A percentile compares a stretch with the other conserved stretches of the same genome.
Evolutionary conservation across 2,888 invertebrate species (phyloP).

Genomic region (Cyclophora albipunctata): DNA sequence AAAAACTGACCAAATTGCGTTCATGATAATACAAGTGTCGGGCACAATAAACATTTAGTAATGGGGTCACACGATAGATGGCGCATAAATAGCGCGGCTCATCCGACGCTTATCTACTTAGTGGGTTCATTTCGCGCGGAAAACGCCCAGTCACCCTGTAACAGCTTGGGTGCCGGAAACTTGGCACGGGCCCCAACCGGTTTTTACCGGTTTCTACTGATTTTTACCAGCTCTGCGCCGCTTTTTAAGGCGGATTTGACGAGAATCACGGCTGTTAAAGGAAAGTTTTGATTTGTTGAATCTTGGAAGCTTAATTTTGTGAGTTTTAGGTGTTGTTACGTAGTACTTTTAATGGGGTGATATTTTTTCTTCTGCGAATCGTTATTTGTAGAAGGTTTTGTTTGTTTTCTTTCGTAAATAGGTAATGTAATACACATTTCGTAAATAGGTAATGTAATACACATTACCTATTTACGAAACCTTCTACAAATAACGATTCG

Average conservation of each 20-base stretch:
- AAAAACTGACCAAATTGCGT: too few species aligned
- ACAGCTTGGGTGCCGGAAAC: constrained; percentile 30
- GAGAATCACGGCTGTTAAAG: constrained; percentile 9
- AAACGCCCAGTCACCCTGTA: constrained; percentile 39
- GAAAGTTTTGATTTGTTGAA: constrained; percentile 20
- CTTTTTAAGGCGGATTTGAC: constrained; percentile 23
- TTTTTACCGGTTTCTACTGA: constrained; percentile 30
- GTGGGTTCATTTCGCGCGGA: constrained; percentile 26
- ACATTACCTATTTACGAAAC: too few species aligned
- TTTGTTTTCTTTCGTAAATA: constrained; percentile 1
- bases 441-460: too few species aligned
- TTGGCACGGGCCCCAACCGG: constrained; percentile 41
- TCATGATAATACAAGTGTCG: too few species aligned
- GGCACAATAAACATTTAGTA: constrained; percentile 1
- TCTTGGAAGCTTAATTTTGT: constrained; percentile 13
- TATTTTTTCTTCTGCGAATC: too few species aligned
- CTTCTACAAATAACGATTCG: too few species aligned
- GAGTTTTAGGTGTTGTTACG: constrained; percentile 9
- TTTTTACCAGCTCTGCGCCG: constrained; percentile 24
- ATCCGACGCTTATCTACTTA: constrained; percentile 32
- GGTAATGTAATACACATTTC: too few species aligned
- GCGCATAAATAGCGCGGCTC: constrained; percentile 24
- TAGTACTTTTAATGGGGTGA: not conserved
- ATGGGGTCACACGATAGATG: constrained; percentile 7
- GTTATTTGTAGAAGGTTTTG: constrained; percentile 3